Evolutionary conservation across 2,797 vertebrate species (phyloP), one percentile per base, ranked within the genome.

Genomic region (Lophius americanus): DNA sequence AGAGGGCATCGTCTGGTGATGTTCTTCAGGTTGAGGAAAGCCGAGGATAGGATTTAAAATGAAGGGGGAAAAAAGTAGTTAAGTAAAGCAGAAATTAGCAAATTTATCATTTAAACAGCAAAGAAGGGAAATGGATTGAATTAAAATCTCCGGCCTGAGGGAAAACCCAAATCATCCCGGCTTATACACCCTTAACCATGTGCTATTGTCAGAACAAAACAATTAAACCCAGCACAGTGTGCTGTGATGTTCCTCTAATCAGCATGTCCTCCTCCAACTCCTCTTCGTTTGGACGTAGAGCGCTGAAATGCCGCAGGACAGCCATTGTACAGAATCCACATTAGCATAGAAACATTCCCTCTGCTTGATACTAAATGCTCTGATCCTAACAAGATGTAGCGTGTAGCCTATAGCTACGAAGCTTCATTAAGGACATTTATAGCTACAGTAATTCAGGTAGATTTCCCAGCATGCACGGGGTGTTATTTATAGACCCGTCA

Each of bases 401-500:
- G 23, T 23, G 23, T 23, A 23, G 23, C 23, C 23, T 23, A 23
- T 23, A 23, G 62, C 57, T 8, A 10, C 32, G 5, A 48, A 50
- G 49, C 66, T 52, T 83, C 70, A 73, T 78, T 83, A 83, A 84
- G 73, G 61, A 36, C 7, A 70, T 72, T 78, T 61, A 72, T 75
- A 69, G 79, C 76, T 79, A 85, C 76, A 75, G 63, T 47, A 64
- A 72, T 81, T 69, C 70, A 67, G 64, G 73, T n/a, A 56, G 61
- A 66, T 72, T 73, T 61, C 55, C 11, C 3, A 68, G 47, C 48
- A 71, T 52, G 35, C 56, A 4, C 46, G 14, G 53, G 53, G 50
- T 64, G 57, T 74, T 89, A 83, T 90, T 85, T 87, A 74, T 85
- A 85, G 68, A 83, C 65, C 78, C 85, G 85, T 59, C 87, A 85